Evolutionary conservation across 2,113 vertebrate species (phyloP).

Genomic region (Petaurus breviceps): DNA sequence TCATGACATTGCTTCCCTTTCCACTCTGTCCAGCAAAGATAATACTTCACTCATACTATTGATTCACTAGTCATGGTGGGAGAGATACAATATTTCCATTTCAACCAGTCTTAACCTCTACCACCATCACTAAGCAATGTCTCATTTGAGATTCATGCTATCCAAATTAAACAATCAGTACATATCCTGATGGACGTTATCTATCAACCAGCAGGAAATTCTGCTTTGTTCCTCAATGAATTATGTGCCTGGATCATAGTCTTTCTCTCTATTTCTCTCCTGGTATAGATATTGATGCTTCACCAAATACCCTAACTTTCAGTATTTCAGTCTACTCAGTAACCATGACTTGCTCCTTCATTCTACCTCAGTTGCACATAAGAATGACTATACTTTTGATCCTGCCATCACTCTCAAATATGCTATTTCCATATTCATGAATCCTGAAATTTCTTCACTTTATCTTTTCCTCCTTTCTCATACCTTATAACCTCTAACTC

Average conservation of each 20-base stretch:
- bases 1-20: no score
- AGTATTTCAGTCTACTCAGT: not conserved
- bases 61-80: no score
- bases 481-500: not conserved
- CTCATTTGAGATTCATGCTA: not conserved
- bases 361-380: not conserved
- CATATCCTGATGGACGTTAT: not conserved
- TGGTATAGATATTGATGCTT: not conserved
- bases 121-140: not conserved
- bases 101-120: not conserved
- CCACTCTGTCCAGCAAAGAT: no score
- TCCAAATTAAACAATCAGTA: not conserved
- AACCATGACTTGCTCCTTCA: not conserved
- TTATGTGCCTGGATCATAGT: not conserved
- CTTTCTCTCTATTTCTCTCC: not conserved
- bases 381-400: not conserved
- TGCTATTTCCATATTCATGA: not conserved
- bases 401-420: not conserved
- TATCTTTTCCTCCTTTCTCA: not conserved
- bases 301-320: not conserved
- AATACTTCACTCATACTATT: no score
- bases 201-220: not conserved
- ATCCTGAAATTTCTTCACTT: not conserved
- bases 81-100: no score
- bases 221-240: no score